Conservation (phyloP, 2,888 invertebrate species). For the Morpho deidamia region DNA sequence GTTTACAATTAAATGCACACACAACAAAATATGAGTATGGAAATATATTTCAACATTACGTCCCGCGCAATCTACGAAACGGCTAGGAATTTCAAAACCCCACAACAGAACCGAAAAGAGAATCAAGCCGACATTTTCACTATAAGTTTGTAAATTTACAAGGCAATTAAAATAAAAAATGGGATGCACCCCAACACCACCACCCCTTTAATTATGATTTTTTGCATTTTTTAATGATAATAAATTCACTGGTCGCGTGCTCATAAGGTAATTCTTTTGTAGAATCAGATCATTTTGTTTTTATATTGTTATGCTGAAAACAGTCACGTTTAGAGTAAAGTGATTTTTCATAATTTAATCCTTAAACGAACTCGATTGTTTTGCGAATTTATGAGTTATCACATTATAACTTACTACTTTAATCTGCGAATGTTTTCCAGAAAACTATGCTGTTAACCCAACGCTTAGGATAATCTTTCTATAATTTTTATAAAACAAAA, state of each 20-base stretch:
- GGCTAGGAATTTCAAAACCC: slow-evolving; percentile 22
- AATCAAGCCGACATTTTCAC: slow-evolving; percentile 52
- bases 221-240: slow-evolving; percentile 72
- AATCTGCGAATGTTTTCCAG: too few relatives aligned
- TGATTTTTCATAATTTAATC: too few relatives aligned
- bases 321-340: neutral
- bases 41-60: too few relatives aligned
- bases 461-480: too few relatives aligned
- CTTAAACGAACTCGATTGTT: too few relatives aligned
- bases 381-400: too few relatives aligned
- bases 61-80: neutral
- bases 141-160: slow-evolving; percentile 74
- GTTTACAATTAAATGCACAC: too few relatives aligned
- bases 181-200: slow-evolving; percentile 57
- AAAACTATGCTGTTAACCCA: too few relatives aligned
- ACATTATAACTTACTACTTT: too few relatives aligned
- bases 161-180: slow-evolving; percentile 76
- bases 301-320: slow-evolving; percentile 7
- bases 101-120: slow-evolving; percentile 41
- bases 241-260: slow-evolving; percentile 58
- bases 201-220: slow-evolving; percentile 75
- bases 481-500: too few relatives aligned
- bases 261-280: slow-evolving; percentile 38
- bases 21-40: too few relatives aligned
- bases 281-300: slow-evolving; percentile 30